Percentiles rank a stretch among this genome's conserved stretches.
These are phyloP conservation scores for Scaptodrosophila latifasciaeformis DNA, from an alignment of 2,888 invertebrate species.

Conservation along the genomic window DNA sequence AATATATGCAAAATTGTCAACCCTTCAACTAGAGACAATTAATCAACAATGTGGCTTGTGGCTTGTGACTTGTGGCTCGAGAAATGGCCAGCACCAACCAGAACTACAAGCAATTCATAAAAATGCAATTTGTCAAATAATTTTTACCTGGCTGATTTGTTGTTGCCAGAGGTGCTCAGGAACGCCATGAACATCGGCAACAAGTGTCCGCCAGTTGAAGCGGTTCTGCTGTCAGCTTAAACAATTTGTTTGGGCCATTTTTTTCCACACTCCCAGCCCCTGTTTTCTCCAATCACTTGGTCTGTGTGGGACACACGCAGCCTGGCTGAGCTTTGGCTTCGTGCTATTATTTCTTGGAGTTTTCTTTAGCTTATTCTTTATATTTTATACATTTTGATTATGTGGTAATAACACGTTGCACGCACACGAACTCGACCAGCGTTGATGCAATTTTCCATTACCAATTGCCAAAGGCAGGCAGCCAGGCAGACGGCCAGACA, in stretches of 20 bases:
- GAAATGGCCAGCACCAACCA: slow-evolving; percentile 14
- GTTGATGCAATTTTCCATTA: slow-evolving; percentile 28
- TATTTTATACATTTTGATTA: slow-evolving; percentile 55
- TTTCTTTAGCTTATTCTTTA: slow-evolving; percentile 5
- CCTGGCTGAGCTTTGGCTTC: slow-evolving; percentile 20
- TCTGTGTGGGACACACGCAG: slow-evolving; percentile 38
- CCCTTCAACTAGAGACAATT: slow-evolving; percentile 55
- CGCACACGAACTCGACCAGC: slow-evolving; percentile 49
- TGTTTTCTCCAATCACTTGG: background rate
- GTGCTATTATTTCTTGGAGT: slow-evolving; percentile 38
- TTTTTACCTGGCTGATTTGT: slow-evolving; percentile 30
- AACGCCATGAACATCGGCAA: slow-evolving; percentile 30
- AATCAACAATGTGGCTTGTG: slow-evolving; percentile 37
- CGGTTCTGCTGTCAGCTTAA: slow-evolving; percentile 63
- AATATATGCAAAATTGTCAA: slow-evolving; percentile 50
- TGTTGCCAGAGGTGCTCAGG: slow-evolving; percentile 23
- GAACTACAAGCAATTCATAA: slow-evolving; percentile 52
- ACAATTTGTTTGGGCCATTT: slow-evolving; percentile 69
- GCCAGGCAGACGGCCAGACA: too few species aligned
- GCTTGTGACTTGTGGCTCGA: background rate
- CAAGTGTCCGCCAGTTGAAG: slow-evolving; percentile 35
- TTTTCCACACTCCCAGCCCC: slow-evolving; percentile 10
- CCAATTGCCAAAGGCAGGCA: too few species aligned
- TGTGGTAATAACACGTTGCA: slow-evolving; percentile 70
- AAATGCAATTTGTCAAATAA: slow-evolving; percentile 67